A percentile compares a stretch with the other conserved stretches of the same genome.
phyloP scores from a whole-genome alignment of 2,888 invertebrate genomes.

The Apamea crenata region DNA sequence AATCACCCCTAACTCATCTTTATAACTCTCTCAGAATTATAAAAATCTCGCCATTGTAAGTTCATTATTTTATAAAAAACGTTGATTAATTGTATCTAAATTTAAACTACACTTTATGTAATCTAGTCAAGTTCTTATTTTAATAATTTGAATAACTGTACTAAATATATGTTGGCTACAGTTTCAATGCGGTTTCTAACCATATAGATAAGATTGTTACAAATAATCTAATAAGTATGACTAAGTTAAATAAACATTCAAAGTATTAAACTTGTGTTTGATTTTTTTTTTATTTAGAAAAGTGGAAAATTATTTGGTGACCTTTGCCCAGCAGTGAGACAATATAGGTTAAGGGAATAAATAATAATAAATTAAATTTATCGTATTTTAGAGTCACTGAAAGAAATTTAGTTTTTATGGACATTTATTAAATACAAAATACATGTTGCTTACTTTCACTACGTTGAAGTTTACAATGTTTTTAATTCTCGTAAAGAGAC shows the following conservation, averaged over 20 bases:
- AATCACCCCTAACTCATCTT: constrained; percentile 44
- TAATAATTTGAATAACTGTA: constrained; percentile 53
- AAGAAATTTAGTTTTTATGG: constrained; percentile 33
- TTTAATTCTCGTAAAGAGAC: constrained; percentile 59
- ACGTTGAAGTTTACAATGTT: constrained; percentile 74
- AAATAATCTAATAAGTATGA: constrained; percentile 59
- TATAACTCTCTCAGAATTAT: constrained; percentile 41
- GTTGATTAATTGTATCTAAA: constrained; percentile 61
- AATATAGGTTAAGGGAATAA: background rate
- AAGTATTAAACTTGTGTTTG: constrained; percentile 64
- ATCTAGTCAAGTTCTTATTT: constrained; percentile 67
- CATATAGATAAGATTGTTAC: constrained; percentile 58
- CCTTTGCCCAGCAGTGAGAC: background rate
- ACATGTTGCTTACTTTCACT: constrained; percentile 75
- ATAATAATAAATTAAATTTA: background rate
- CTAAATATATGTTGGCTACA: constrained; percentile 55
- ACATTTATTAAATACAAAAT: constrained; percentile 78
- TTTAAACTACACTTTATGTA: constrained; percentile 59
- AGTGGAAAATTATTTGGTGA: background rate
- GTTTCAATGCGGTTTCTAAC: constrained; percentile 58
- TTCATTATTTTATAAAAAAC: constrained; percentile 48
- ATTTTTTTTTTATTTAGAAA: background rate
- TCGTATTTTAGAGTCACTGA: background rate
- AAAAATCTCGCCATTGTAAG: constrained; percentile 52
- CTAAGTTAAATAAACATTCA: constrained; percentile 65